Evolutionary conservation across 2,113 vertebrate genomes (phyloP).

Genomic region (Damaliscus lunatus): DNA sequence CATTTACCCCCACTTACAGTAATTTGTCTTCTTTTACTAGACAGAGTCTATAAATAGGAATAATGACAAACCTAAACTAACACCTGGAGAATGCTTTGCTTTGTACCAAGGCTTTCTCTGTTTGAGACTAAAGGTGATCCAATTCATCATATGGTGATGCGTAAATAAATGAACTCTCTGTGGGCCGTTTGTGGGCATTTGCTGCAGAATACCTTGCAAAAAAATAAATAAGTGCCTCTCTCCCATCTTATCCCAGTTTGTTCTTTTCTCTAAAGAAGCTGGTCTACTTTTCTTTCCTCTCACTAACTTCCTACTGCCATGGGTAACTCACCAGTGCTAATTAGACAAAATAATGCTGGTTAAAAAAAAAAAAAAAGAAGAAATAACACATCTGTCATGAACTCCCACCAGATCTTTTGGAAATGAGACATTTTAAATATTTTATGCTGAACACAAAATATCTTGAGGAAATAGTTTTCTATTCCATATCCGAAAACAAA

Average conservation of each 20-base stretch:
- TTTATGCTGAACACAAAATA: constrained; percentile 83
- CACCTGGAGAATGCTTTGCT: constrained; percentile 58
- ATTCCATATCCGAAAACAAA: constrained; percentile 81
- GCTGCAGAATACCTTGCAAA: constrained; percentile 59
- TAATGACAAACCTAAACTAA: constrained; percentile 54
- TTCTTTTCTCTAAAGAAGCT: constrained; percentile 71
- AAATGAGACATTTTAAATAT: constrained; percentile 86
- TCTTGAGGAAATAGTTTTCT: constrained; percentile 82
- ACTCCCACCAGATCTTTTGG: constrained; percentile 83
- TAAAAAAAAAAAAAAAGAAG: constrained; percentile 44
- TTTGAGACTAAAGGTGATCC: constrained; percentile 74
- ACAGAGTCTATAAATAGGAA: constrained; percentile 54
- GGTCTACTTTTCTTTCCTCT: constrained; percentile 73
- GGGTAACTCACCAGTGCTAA: constrained; percentile 81
- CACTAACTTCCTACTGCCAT: constrained; percentile 77
- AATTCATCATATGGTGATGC: constrained; percentile 73
- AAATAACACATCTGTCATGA: constrained; percentile 82
- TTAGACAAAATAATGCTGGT: constrained; percentile 78
- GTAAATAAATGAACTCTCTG: constrained; percentile 77
- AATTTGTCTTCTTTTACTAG: constrained; percentile 57
- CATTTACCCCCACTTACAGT: constrained; percentile 21
- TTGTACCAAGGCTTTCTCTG: constrained; percentile 45
- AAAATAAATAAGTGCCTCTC: neutral
- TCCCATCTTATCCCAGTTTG: constrained; percentile 52
- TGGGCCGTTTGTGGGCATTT: constrained; percentile 71